phyloP scores from a whole-genome alignment of 1,140 invertebrate species.

The Drosophila insularis region DNA sequence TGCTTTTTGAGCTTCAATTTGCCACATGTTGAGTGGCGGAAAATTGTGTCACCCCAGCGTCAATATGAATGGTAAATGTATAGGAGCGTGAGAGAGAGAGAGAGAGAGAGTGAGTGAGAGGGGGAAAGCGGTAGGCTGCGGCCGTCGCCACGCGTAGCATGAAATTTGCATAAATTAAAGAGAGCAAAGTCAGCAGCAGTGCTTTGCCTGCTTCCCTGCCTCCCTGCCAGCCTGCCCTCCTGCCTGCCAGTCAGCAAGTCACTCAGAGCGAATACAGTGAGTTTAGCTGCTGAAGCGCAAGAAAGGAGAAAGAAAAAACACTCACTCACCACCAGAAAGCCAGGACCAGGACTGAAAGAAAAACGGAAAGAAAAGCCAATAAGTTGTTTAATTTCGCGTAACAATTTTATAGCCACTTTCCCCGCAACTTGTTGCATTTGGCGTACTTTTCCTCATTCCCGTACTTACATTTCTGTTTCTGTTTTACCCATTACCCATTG shows the following conservation, averaged over 20 bases:
- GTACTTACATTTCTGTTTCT: not conserved
- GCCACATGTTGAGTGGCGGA: constrained; percentile 73
- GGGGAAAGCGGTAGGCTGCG: constrained; percentile 27
- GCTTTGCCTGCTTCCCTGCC: not conserved
- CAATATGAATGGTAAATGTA: constrained; percentile 20
- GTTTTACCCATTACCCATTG: not conserved
- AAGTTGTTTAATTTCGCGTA: constrained; percentile 71
- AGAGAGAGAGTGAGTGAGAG: too few relatives aligned
- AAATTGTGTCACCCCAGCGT: constrained; percentile 67
- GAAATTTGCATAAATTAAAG: constrained; percentile 77
- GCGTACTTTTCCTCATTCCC: not conserved
- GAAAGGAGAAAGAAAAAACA: constrained; percentile 10
- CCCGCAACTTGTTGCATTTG: constrained; percentile 65
- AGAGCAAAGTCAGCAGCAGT: constrained; percentile 40
- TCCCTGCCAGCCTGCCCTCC: too few relatives aligned
- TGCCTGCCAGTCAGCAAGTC: not conserved
- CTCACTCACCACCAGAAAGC: not conserved
- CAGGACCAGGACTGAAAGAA: constrained; percentile 4
- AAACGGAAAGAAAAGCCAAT: constrained; percentile 36
- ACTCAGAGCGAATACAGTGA: not conserved
- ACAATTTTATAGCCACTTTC: constrained; percentile 55
- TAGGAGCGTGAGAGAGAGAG: not conserved
- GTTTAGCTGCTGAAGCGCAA: not conserved
- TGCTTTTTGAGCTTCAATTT: constrained; percentile 42
- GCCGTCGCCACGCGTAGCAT: constrained; percentile 67